A percentile compares a stretch with the other conserved stretches of the same genome.
These are phyloP conservation scores for Austrofundulus limnaeus DNA, from an alignment of 2,113 vertebrate genomes.

Conservation along the genomic window DNA sequence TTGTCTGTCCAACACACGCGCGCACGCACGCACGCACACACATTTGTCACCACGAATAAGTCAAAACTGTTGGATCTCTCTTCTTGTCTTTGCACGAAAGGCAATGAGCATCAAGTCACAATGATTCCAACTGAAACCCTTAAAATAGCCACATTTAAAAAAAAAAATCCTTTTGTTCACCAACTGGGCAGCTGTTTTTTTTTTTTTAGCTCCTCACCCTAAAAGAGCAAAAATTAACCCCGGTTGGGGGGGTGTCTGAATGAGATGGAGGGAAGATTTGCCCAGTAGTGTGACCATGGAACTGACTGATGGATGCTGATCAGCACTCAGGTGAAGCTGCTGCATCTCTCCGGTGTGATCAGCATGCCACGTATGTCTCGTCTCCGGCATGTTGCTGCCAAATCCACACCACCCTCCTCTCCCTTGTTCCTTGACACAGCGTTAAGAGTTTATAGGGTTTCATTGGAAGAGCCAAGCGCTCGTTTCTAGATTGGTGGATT, in stretches of 20 bases:
- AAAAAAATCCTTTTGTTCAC: constrained; percentile 50
- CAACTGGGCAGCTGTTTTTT: constrained; percentile 18
- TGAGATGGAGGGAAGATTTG: no score
- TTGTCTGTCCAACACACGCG: constrained; percentile 34
- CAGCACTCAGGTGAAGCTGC: constrained; percentile 56
- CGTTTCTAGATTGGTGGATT: constrained; percentile 57
- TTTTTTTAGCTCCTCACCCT: constrained; percentile 9
- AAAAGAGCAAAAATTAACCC: constrained; percentile 31
- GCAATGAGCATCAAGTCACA: constrained; percentile 44
- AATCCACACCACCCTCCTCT: constrained; percentile 57
- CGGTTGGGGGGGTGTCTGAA: constrained; percentile 48
- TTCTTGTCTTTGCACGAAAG: constrained; percentile 65
- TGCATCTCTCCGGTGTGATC: constrained; percentile 67
- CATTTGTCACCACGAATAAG: constrained; percentile 71
- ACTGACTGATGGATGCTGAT: constrained; percentile 62
- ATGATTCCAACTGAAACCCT: constrained; percentile 48
- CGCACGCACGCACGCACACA: constrained; percentile 25
- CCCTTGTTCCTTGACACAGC: constrained; percentile 64
- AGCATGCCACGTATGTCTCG: constrained; percentile 77
- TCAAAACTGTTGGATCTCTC: constrained; percentile 63
- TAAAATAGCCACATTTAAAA: constrained; percentile 54
- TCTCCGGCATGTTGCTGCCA: constrained; percentile 70
- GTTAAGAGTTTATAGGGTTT: constrained; percentile 69
- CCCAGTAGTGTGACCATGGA: constrained; percentile 31
- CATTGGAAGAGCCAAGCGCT: constrained; percentile 55